Evolutionary conservation across 2,888 invertebrate genomes (phyloP).

Genomic region (Acanthacorydalis orientalis): DNA sequence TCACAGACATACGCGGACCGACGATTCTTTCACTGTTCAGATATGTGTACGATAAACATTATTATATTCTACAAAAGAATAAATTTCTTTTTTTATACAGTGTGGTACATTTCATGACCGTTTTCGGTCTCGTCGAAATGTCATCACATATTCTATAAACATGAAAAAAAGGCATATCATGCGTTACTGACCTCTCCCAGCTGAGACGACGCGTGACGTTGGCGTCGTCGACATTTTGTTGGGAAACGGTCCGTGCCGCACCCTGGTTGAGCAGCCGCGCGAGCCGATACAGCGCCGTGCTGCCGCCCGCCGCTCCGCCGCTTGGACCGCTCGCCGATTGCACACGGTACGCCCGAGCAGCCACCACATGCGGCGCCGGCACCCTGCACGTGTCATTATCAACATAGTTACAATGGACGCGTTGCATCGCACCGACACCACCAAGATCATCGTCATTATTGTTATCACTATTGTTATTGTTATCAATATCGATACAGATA

Average conservation of each 20-base stretch:
- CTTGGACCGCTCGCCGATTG: slow-evolving; percentile 18
- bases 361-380: slow-evolving; percentile 37
- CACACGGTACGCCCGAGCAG: slow-evolving; percentile 36
- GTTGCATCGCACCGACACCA: too few species aligned
- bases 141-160: neutral
- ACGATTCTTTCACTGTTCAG: too few species aligned
- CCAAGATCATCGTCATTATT: too few species aligned
- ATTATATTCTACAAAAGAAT: neutral
- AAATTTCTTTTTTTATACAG: neutral
- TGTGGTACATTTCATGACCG: too few species aligned
- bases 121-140: too few species aligned
- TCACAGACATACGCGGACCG: too few species aligned
- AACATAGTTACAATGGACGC: too few species aligned
- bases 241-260: slow-evolving; percentile 21
- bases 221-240: slow-evolving; percentile 26
- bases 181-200: slow-evolving; percentile 39
- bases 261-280: slow-evolving; percentile 38
- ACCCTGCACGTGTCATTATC: slow-evolving; percentile 22
- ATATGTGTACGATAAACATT: neutral
- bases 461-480: too few species aligned
- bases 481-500: too few species aligned
- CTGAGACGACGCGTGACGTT: slow-evolving; percentile 37
- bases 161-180: neutral
- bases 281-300: slow-evolving; percentile 32
- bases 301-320: slow-evolving; percentile 17